Base-by-base conservation (phyloP, 92 coral and sea anemone genomes). In the Paragorgia papillata region DNA sequence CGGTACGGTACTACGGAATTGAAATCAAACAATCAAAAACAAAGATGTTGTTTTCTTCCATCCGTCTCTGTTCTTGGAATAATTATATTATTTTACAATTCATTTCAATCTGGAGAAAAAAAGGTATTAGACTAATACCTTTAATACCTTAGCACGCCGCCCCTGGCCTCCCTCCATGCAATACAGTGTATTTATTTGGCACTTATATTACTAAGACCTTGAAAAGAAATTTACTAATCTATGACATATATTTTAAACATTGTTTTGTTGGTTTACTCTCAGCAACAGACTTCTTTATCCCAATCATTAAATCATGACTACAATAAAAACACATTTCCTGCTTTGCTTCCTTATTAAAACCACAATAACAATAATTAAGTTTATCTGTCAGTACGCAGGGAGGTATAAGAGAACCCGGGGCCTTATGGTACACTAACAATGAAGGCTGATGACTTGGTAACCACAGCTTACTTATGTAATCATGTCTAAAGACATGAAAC, bases 401-500 rank as follows among this genome's bases (percentile, higher is more conserved):
- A 37, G 92, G 92, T 24, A 82, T 81, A 0, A 82, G 85, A 62
- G 80, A 80, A 71, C 75, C 74, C 2, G 49, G 44, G 25, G 83
- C 21, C 29, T 53, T 63, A n/a, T 74, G 84, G 20, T 67, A 88
- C 10, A 34, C 50, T 53, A 86, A 82, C 3, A 84, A 83, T 9
- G 86, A 84, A 0, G 88, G 66, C 21, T 86, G 87, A 9, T 73
- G 78, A 0, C 71, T 35, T 2, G 87, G 87, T 0, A 82, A 66
- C 87, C 88, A 80, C 17, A 88, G 18, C 40, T 84, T 88, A n/a
- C 88, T 88, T 0, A 85, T 73, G 27, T 62, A 80, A 34, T 89
- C 89, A 75, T 89, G 93, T 43, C 81, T 54, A 35, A 83, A 76
- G n/a, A 83, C 60, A 7, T 66, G 79, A 18, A 9, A 25, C 87